These are phyloP conservation scores for Phymatocera aterrima DNA, from an alignment of 2,888 invertebrate species.

Conservation along the genomic window DNA sequence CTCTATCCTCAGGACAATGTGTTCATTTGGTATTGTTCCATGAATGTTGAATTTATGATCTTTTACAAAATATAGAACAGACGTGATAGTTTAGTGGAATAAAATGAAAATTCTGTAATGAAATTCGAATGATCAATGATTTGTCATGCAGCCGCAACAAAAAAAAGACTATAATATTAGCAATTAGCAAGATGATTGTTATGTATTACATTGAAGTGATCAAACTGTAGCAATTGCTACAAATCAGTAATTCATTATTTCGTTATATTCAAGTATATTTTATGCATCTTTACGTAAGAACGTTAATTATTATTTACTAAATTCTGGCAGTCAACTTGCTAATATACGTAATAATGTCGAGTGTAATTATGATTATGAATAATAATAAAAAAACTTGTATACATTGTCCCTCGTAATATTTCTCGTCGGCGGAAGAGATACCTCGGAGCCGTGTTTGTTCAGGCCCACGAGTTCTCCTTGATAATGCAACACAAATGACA, in stretches of 20 bases:
- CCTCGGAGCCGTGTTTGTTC: conserved; percentile 87
- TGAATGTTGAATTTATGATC: conserved; percentile 9
- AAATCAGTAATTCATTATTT: too few species aligned
- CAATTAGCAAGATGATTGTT: conserved; percentile 14
- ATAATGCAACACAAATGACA: conserved; percentile 92
- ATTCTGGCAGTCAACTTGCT: background rate
- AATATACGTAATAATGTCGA: background rate
- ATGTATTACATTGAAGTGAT: too few species aligned
- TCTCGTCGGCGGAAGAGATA: conserved; percentile 74
- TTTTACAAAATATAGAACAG: background rate
- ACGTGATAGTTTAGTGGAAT: background rate
- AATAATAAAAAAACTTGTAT: conserved; percentile 65
- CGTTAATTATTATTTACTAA: too few species aligned
- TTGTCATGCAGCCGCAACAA: background rate
- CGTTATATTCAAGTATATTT: too few species aligned
- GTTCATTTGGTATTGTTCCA: background rate
- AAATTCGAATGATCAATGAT: background rate
- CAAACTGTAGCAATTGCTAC: too few species aligned
- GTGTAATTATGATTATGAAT: conserved; percentile 41
- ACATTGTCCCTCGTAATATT: conserved; percentile 75
- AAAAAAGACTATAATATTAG: background rate
- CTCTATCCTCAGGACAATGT: conserved; percentile 25
- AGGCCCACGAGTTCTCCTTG: conserved; percentile 83
- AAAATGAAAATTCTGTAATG: background rate
- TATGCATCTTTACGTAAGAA: too few species aligned